These are phyloP conservation scores for Folsomia manolachei DNA, from an alignment of 2,888 invertebrate genomes.

Conservation along the genomic window DNA sequence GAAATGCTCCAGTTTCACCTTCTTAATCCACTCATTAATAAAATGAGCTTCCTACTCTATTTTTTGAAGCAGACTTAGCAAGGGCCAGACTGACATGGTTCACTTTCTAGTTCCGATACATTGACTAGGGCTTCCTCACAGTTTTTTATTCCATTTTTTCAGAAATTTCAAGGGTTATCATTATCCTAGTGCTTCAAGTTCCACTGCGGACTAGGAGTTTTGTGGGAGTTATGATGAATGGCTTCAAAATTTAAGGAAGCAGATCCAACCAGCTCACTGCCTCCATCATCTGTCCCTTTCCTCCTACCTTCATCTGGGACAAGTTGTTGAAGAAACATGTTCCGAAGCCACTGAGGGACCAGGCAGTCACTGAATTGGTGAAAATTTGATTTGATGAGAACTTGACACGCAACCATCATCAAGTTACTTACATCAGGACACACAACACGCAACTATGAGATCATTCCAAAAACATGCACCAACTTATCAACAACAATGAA, in stretches of 20 bases:
- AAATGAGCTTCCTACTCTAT: too few relatives aligned
- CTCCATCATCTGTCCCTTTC: background rate
- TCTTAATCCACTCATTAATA: background rate
- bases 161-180: slow-evolving; percentile 14
- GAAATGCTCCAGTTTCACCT: too few relatives aligned
- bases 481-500: too few relatives aligned
- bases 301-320: background rate
- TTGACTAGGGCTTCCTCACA: too few relatives aligned
- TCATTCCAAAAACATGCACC: too few relatives aligned
- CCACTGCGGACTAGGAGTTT: background rate
- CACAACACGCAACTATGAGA: too few relatives aligned
- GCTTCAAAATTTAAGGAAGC: background rate
- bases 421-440: slow-evolving; percentile 45
- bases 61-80: too few relatives aligned
- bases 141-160: background rate
- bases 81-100: too few relatives aligned
- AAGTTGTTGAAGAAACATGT: too few relatives aligned
- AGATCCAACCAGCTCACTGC: too few relatives aligned
- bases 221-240: background rate
- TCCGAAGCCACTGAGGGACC: background rate
- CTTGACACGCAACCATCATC: slow-evolving; percentile 48
- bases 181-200: background rate
- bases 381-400: slow-evolving; percentile 37
- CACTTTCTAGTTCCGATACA: too few relatives aligned
- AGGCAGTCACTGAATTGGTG: slow-evolving; percentile 20